These are phyloP conservation scores for Unio delphinus DNA, from an alignment of 2,888 invertebrate species.

Conservation along the genomic window DNA sequence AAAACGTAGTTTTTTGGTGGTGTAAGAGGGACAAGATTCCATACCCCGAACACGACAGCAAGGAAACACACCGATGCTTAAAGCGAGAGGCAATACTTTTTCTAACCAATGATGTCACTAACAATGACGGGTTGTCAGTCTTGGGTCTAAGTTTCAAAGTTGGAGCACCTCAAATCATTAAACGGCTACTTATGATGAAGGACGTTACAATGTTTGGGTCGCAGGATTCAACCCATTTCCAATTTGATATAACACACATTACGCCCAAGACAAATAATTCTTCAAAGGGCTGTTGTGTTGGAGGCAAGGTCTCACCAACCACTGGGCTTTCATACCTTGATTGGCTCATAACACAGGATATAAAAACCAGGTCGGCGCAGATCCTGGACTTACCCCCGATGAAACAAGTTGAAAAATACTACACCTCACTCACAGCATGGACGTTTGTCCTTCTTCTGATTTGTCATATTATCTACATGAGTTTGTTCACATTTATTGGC, in stretches of 20 bases:
- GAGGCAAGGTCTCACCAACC: constrained; percentile 12
- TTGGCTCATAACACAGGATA: constrained; percentile 50
- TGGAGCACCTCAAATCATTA: constrained; percentile 54
- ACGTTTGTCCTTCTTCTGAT: constrained; percentile 58
- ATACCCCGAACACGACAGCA: constrained; percentile 50
- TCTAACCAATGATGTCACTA: constrained; percentile 51
- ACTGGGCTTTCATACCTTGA: constrained; percentile 53
- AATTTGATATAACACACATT: constrained; percentile 61
- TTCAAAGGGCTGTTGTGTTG: constrained; percentile 17
- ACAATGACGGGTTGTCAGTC: constrained; percentile 54
- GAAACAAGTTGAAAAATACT: constrained; percentile 55
- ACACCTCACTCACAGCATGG: constrained; percentile 59
- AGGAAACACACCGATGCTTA: constrained; percentile 20
- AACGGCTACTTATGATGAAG: constrained; percentile 51
- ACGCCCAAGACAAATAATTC: constrained; percentile 50
- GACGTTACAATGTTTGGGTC: constrained; percentile 52
- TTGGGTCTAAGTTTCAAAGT: constrained; percentile 54
- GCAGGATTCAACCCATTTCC: constrained; percentile 8
- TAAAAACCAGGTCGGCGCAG: constrained; percentile 49
- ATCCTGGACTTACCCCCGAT: constrained; percentile 64
- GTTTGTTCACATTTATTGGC: constrained; percentile 52
- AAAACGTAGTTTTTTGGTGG: constrained; percentile 59
- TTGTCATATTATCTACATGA: constrained; percentile 66
- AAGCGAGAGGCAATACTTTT: constrained; percentile 46
- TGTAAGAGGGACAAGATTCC: constrained; percentile 48